These are phyloP conservation scores for Genyomyrus donnyi DNA, from an alignment of 2,113 vertebrate genomes.

Conservation along the genomic window DNA sequence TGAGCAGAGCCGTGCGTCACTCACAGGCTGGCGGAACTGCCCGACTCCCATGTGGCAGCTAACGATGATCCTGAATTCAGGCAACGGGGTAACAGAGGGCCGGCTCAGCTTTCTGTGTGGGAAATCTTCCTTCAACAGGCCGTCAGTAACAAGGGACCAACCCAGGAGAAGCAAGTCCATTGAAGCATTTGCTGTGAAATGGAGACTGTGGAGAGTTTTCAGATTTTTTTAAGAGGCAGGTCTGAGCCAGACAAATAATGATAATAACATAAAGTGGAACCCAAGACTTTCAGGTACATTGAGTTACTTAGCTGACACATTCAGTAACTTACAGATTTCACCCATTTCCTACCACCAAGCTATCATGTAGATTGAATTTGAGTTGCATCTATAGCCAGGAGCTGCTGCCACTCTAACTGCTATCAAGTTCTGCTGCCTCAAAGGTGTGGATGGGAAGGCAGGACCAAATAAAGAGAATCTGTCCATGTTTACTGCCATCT, in stretches of 20 bases:
- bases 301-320: background rate
- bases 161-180: background rate
- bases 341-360: background rate
- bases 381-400: background rate
- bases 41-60: background rate
- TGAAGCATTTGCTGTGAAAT: background rate
- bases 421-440: background rate
- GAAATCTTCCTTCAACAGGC: background rate
- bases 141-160: background rate
- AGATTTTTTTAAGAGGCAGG: background rate
- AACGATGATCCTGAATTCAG: background rate
- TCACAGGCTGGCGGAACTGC: background rate
- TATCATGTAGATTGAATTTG: background rate
- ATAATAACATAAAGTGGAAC: background rate
- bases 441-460: background rate
- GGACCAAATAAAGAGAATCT: background rate
- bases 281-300: background rate
- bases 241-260: background rate
- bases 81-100: background rate
- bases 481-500: background rate
- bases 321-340: background rate
- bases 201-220: background rate
- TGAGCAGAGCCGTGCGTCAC: background rate
- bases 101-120: background rate
- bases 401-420: background rate